Base-by-base conservation (phyloP, 2,888 invertebrate genomes). In the Phalera bucephala region DNA sequence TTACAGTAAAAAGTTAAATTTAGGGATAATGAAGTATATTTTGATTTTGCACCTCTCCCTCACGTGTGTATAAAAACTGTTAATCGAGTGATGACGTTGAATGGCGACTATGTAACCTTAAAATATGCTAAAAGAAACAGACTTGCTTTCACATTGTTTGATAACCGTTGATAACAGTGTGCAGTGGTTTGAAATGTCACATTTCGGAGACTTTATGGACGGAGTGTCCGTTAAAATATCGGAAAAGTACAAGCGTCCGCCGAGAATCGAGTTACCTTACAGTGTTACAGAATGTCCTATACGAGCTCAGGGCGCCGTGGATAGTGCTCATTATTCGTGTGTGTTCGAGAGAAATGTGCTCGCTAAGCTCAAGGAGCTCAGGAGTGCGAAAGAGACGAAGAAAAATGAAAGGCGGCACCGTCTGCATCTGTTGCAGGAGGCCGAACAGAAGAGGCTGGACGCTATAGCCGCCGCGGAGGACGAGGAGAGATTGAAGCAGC, bases 151-250 rank as follows among this genome's bases (percentile, higher is more conserved):
- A 82, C 80, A 79, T 85, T 83, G 79, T 81, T 77, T 82, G 70
- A 66, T 67, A 37, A 37, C 51, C 66, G n/a, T n/a, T n/a, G 45
- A 59, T 78, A 73, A 71, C 67, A 48, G 52, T 50, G 43, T 40
- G 48, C 54, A 67, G 53, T 55, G 50, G 52, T 57, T 73, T 79
- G 86, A 77, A 78, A 89, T 89, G 89, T 87, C 87, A 74, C 88
- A 86, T 74, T 87, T 85, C 52, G 78, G 79, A 17, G 91, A 92
- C 69, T 94, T 92, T 68, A 94, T 95, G 93, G 96, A 96, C 82
- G 95, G 94, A 55, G 94, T 97, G 59, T 94, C 95, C 66, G 96
- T 97, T 42, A 96, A 96, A 91, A 96, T 97, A 80, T 94, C 95
- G 30, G 96, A 97, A 80, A 94, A 93, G 64, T 97, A 95, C 73